phyloP scores from a whole-genome alignment of 2,888 invertebrate species.

The Drosophila falleni region DNA sequence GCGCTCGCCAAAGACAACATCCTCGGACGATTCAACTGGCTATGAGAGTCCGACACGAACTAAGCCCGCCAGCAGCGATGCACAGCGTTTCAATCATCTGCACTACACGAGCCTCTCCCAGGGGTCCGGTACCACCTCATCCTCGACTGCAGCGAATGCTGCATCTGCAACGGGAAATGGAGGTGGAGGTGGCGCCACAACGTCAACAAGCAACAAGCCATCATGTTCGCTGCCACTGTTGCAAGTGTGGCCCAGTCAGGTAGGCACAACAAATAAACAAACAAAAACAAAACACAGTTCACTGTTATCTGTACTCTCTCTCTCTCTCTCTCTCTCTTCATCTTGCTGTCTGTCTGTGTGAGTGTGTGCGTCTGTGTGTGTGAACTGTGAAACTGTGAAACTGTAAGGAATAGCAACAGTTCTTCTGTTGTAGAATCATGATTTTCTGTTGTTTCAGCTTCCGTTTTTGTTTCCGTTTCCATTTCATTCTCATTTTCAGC shows the following conservation, averaged over 20 bases:
- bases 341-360: constrained; percentile 1
- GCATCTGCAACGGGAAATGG: constrained; percentile 27
- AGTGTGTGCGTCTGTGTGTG: neutral
- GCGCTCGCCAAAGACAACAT: constrained; percentile 86
- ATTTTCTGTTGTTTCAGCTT: constrained; percentile 17
- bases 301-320: constrained; percentile 15
- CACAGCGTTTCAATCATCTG: constrained; percentile 83
- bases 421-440: constrained; percentile 16
- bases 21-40: constrained; percentile 85
- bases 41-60: constrained; percentile 86
- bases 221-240: constrained; percentile 87
- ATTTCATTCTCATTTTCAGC: constrained; percentile 5
- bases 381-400: constrained; percentile 2
- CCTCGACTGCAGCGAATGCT: constrained; percentile 59
- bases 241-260: constrained; percentile 90
- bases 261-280: constrained; percentile 59
- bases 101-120: constrained; percentile 82
- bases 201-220: constrained; percentile 83
- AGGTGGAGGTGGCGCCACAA: constrained; percentile 35
- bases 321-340: neutral
- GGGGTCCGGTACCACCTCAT: constrained; percentile 70
- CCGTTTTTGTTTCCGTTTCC: constrained; percentile 12
- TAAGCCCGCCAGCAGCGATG: constrained; percentile 82
- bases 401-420: constrained; percentile 5
- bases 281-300: constrained; percentile 7